Percentiles rank a stretch among this genome's conserved stretches.
phyloP scores from a whole-genome alignment of 2,797 vertebrate genomes.

The Muraenolepis orangiensis region DNA sequence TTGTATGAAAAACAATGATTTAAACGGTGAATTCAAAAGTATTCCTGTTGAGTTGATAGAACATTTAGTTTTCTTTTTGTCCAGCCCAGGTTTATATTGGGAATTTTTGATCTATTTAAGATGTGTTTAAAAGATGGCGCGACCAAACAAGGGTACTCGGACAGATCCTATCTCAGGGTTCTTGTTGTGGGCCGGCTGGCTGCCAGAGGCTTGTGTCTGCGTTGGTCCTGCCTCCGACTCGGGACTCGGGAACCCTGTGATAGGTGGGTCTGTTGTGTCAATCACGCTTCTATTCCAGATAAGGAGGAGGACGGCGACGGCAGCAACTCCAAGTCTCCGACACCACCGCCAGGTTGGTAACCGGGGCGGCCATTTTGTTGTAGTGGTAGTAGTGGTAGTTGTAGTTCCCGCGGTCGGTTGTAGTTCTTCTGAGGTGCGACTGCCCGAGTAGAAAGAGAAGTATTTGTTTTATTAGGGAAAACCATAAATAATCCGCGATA shows the following conservation, averaged over 20 bases:
- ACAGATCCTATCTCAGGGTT: not conserved
- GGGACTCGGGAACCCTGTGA: slow-evolving; percentile 59
- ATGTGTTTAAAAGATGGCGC: not conserved
- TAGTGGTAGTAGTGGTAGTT: not conserved
- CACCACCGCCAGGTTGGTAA: slow-evolving; percentile 76
- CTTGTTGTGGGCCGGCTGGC: not conserved
- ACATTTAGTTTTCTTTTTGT: no score
- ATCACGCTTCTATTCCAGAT: slow-evolving; percentile 78
- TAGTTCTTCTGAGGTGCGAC: no score
- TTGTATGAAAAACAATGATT: no score
- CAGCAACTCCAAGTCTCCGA: slow-evolving; percentile 60
- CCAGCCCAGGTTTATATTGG: no score
- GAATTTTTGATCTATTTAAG: no score
- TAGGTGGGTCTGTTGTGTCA: slow-evolving; percentile 71
- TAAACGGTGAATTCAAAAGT: no score
- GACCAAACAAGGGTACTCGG: not conserved
- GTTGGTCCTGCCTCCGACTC: slow-evolving; percentile 54
- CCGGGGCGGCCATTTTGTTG: slow-evolving; percentile 31
- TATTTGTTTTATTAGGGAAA: not conserved
- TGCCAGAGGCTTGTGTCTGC: slow-evolving; percentile 46
- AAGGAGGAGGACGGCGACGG: slow-evolving; percentile 66
- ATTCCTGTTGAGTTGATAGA: no score
- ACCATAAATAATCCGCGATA: not conserved
- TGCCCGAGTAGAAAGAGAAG: no score
- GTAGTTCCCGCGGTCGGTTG: no score